These are phyloP conservation scores for Theristus sp. DNA, from an alignment of 2,888 invertebrate genomes.

Conservation along the genomic window DNA sequence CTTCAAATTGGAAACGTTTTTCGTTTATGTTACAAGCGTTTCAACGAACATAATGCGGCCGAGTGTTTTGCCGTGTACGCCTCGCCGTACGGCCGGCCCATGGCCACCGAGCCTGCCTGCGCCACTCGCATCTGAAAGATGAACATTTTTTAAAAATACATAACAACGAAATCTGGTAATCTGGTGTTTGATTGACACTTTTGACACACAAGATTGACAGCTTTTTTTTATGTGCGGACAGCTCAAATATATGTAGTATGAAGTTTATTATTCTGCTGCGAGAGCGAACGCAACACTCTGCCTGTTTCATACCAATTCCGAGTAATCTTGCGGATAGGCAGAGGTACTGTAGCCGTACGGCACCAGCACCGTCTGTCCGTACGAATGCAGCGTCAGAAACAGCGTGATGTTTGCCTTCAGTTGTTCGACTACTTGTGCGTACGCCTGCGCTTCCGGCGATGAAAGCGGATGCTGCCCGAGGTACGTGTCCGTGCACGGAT, in stretches of 20 bases:
- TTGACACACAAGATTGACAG: no score
- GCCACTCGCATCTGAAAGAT: not conserved
- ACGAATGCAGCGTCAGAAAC: not conserved
- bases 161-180: no score
- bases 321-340: not conserved
- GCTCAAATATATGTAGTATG: no score
- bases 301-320: not conserved
- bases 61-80: not conserved
- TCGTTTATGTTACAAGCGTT: no score
- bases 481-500: not conserved
- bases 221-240: no score
- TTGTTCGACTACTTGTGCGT: not conserved
- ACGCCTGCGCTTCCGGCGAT: not conserved
- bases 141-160: not conserved
- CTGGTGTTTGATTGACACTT: no score
- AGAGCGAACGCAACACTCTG: no score
- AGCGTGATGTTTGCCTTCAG: not conserved
- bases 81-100: not conserved
- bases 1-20: no score
- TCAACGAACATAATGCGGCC: not conserved
- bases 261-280: no score
- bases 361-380: not conserved
- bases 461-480: not conserved
- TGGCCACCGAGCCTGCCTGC: not conserved
- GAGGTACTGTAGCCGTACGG: not conserved